Conservation (phyloP, 2,797 vertebrate genomes). For the Acanthurus lineatus region DNA sequence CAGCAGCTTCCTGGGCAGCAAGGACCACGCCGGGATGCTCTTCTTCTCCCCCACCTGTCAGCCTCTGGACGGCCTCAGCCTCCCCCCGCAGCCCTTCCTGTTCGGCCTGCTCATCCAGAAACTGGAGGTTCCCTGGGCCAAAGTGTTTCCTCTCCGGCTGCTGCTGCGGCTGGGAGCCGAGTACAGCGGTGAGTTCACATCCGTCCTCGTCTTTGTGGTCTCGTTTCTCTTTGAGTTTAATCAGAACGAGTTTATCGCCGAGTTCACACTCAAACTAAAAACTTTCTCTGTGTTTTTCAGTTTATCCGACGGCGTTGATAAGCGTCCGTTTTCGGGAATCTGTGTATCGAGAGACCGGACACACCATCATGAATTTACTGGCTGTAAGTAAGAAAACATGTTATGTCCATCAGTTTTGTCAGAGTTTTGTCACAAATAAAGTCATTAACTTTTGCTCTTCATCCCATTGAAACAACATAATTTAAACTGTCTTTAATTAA, state of each 20-base stretch:
- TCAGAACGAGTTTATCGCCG: too few relatives aligned
- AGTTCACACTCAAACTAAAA: too few relatives aligned
- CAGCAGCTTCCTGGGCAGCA: conserved; percentile 91
- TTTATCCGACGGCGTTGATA: conserved; percentile 88
- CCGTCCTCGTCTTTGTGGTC: not conserved
- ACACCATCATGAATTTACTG: conserved; percentile 96
- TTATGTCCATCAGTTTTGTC: too few relatives aligned
- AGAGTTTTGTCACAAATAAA: not conserved
- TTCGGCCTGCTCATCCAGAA: conserved; percentile 94
- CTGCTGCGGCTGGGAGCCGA: conserved; percentile 92
- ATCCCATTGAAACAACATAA: not conserved
- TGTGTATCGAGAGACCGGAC: conserved; percentile 93
- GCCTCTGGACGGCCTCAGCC: conserved; percentile 85
- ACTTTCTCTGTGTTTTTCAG: conserved; percentile 71
- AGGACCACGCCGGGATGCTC: conserved; percentile 94
- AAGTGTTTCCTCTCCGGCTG: conserved; percentile 95
- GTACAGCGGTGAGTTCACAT: conserved; percentile 83
- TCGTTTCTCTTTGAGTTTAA: too few relatives aligned
- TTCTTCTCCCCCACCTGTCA: conserved; percentile 92
- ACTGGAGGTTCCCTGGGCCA: conserved; percentile 96
- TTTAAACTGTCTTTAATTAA: not conserved
- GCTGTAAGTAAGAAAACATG: conserved; percentile 85
- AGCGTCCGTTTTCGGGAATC: conserved; percentile 91
- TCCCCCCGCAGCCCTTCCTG: conserved; percentile 90
- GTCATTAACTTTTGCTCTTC: not conserved